Evolutionary conservation across 2,113 vertebrate genomes (phyloP).

Genomic region (Tychaedon coryphoeus): DNA sequence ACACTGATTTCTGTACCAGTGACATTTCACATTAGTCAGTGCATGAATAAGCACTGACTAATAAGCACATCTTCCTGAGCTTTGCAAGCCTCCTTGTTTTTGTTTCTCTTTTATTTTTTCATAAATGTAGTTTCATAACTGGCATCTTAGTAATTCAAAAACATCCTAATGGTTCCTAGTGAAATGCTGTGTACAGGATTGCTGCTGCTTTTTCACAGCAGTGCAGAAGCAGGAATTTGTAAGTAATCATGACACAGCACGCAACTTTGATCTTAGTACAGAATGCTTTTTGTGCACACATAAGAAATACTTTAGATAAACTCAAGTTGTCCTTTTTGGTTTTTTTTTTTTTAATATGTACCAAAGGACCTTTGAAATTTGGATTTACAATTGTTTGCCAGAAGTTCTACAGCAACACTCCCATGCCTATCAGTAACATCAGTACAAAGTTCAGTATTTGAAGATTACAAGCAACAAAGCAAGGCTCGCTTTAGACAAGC

Average conservation of each 20-base stretch:
- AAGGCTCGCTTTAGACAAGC: not conserved
- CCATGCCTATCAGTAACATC: not conserved
- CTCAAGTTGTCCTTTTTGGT: not conserved
- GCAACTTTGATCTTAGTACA: not conserved
- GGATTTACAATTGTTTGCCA: not conserved
- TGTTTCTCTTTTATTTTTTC: not conserved
- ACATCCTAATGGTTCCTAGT: not conserved
- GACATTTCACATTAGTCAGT: constrained; percentile 13
- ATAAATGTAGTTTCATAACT: not conserved
- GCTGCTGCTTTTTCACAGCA: not conserved
- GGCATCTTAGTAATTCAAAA: not conserved
- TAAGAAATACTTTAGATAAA: not conserved
- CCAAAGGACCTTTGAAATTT: not conserved
- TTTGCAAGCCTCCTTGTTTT: not conserved
- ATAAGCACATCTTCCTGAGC: not conserved
- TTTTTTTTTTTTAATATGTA: not conserved
- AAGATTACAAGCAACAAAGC: not conserved
- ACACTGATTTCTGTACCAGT: not conserved
- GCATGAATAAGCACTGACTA: not conserved
- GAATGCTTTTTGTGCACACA: not conserved
- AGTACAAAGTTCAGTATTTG: not conserved
- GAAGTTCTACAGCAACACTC: not conserved
- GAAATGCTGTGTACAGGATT: not conserved
- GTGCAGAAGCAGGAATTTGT: not conserved
- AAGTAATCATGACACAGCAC: not conserved